Base-by-base conservation (phyloP, 2,113 vertebrate species). In the Otus sunia region DNA sequence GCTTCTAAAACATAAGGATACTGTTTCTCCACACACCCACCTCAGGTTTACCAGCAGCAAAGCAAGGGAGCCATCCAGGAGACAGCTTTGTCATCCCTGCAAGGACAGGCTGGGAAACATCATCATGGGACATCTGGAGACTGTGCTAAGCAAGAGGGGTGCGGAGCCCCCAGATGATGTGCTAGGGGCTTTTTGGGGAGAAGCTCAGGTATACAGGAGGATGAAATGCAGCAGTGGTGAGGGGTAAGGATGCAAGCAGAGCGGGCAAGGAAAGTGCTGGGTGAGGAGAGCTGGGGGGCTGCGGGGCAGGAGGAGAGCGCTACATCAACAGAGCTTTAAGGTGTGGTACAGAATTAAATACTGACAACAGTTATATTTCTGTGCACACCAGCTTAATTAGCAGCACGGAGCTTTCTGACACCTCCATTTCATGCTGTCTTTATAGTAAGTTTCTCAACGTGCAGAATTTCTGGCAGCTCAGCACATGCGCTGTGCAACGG, bases 401-500 rank as follows among this genome's bases (percentile, higher is more conserved):
- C 29, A 7, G 71, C 93, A 91, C 2, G 5, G 68, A 90, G 94
- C 92, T 94, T 95, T 90, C 87, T 93, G 95, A 96, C 94, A 96
- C 94, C 92, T 96, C 95, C 94, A 95, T 95, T 94, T 97, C 94
- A 92, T 6, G 41, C 92, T 88, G 77, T 79, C 91, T 96, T 83
- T 93, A 86, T 52, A 96, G 71, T 45, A 84, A 92, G 62, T 72
- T 93, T 86, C 91, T 67, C 82, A 79, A 92, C 64, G 52, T 0
- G 4, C 58, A 91, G 77, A 55, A 80, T 96, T 95, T 83, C 80
- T 95, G 82, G 90, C 86, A 95, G 96, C 77, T 86, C 74, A 79
- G 76, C 79, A 79, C 92, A 75, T 43, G 69, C 16, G 41, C 76
- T 59, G 15, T 64, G 69, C 78, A 93, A 63, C 7, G 16, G 77